Conservation (phyloP, 1,140 invertebrate species). For the Parapsyche elsis region DNA sequence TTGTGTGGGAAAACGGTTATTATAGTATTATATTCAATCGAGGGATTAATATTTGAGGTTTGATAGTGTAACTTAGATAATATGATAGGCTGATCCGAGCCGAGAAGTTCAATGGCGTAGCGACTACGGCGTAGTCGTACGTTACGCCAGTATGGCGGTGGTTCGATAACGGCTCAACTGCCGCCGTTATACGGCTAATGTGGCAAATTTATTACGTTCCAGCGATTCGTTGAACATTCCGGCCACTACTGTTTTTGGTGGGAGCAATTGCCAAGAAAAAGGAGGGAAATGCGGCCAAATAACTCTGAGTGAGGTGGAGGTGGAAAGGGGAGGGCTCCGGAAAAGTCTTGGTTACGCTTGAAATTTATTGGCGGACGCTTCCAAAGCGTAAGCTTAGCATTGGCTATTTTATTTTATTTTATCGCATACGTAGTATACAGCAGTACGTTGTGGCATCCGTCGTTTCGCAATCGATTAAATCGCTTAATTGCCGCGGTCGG, state of each 20-base stretch:
- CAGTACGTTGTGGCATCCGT: no score
- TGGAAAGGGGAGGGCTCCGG: neutral
- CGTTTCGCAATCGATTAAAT: no score
- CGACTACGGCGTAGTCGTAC: slow-evolving; percentile 39
- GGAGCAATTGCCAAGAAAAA: slow-evolving; percentile 28
- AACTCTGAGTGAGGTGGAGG: neutral
- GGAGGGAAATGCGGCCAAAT: slow-evolving; percentile 30
- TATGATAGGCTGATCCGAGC: neutral
- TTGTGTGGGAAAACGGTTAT: no score
- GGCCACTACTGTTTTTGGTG: neutral
- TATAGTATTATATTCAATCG: no score
- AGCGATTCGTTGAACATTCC: slow-evolving; percentile 51
- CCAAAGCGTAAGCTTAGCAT: neutral
- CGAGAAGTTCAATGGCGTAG: neutral
- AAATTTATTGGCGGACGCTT: slow-evolving; percentile 5
- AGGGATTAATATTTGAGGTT: no score
- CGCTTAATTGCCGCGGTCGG: no score
- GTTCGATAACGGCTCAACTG: slow-evolving; percentile 51
- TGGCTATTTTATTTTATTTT: no score
- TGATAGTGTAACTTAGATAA: neutral
- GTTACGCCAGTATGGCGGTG: slow-evolving; percentile 41
- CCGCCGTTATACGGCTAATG: slow-evolving; percentile 53
- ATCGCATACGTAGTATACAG: no score
- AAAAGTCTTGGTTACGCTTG: neutral
- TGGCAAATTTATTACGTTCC: slow-evolving; percentile 54